phyloP scores from a whole-genome alignment of 1,140 invertebrate genomes.

The Protaetia brevitarsis region DNA sequence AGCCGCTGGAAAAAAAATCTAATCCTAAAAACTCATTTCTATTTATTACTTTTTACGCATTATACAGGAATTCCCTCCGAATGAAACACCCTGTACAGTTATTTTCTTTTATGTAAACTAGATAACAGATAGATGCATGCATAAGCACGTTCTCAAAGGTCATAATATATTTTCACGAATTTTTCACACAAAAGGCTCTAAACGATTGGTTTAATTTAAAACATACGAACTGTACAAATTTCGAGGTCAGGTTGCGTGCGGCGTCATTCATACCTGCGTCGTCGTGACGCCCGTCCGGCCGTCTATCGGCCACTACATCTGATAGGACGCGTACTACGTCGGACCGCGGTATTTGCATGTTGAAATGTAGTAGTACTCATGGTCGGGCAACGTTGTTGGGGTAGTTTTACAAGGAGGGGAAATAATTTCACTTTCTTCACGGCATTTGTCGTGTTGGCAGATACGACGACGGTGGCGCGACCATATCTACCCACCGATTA shows the following conservation, averaged over 20 bases:
- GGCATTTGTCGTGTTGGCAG: neutral
- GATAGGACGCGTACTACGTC: neutral
- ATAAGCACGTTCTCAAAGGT: too few species aligned
- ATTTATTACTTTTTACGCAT: too few species aligned
- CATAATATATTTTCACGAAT: too few species aligned
- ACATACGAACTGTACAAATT: neutral
- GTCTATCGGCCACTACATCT: constrained; percentile 37
- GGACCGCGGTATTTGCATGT: constrained; percentile 1
- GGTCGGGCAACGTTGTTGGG: neutral
- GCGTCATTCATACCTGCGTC: constrained; percentile 42
- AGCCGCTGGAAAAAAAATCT: too few species aligned
- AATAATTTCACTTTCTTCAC: constrained; percentile 18
- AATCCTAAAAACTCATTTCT: too few species aligned
- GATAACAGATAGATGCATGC: too few species aligned
- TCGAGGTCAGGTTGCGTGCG: constrained; percentile 34
- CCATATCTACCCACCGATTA: neutral
- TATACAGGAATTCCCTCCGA: too few species aligned
- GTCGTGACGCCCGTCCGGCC: constrained; percentile 25
- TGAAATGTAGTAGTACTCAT: neutral
- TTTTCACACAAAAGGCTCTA: too few species aligned
- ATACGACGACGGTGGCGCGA: neutral
- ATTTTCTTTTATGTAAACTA: too few species aligned
- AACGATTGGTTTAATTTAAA: too few species aligned
- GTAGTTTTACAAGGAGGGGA: constrained; percentile 3
- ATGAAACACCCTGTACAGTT: too few species aligned